Conservation (phyloP, 2,888 invertebrate species). For the Drosophila differens region DNA sequence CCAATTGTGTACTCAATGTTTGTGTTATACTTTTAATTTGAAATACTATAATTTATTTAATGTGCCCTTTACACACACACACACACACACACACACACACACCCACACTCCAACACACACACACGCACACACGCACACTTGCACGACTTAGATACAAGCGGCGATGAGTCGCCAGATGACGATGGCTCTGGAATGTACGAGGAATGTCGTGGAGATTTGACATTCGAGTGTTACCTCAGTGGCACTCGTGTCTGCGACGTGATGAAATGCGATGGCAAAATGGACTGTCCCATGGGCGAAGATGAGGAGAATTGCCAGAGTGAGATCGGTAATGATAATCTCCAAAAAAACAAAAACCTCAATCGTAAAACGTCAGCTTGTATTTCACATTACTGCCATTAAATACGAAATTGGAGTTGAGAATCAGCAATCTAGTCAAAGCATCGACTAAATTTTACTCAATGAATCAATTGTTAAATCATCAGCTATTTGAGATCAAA, state of each 20-base stretch:
- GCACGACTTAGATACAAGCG: slow-evolving; percentile 28
- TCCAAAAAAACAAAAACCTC: not conserved
- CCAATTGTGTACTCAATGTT: slow-evolving; percentile 13
- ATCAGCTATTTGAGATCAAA: slow-evolving; percentile 19
- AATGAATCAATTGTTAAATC: not conserved
- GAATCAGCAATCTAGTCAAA: not conserved
- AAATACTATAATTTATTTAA: slow-evolving; percentile 34
- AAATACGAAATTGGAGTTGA: not conserved
- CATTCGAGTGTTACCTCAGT: slow-evolving; percentile 73
- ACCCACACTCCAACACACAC: slow-evolving; percentile 12
- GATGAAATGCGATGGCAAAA: slow-evolving; percentile 77
- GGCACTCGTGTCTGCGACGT: slow-evolving; percentile 79
- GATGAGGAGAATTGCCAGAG: slow-evolving; percentile 80
- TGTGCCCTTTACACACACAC: slow-evolving; percentile 14
- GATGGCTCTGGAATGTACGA: slow-evolving; percentile 61
- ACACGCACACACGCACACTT: not conserved
- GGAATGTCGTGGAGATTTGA: slow-evolving; percentile 82
- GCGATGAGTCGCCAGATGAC: slow-evolving; percentile 20
- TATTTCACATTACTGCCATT: slow-evolving; percentile 3
- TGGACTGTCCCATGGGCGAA: slow-evolving; percentile 83
- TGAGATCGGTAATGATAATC: slow-evolving; percentile 45
- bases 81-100: slow-evolving; percentile 16
- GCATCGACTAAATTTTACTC: not conserved
- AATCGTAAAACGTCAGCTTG: not conserved
- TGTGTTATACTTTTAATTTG: slow-evolving; percentile 23